A percentile compares a stretch with the other conserved stretches of the same genome.
Conservation (phyloP, 2,888 invertebrate genomes). For the Tiliacea aurago region DNA sequence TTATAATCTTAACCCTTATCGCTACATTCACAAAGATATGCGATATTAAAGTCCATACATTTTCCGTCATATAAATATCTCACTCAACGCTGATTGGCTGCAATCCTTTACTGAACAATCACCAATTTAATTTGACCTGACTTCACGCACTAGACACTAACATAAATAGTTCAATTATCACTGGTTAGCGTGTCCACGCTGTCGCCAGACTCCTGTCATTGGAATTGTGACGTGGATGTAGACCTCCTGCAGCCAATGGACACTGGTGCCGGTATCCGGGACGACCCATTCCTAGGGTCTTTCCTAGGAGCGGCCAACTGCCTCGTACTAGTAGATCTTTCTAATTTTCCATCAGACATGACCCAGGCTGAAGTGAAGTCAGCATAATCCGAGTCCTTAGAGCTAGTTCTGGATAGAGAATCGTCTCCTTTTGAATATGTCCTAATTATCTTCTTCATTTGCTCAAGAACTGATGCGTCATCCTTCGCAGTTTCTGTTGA, state of each 20-base stretch:
- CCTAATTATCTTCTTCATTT: slow-evolving; percentile 92
- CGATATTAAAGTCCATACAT: slow-evolving; percentile 46
- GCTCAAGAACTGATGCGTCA: slow-evolving; percentile 93
- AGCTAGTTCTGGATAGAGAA: slow-evolving; percentile 87
- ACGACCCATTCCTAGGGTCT: slow-evolving; percentile 84
- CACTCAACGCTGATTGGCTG: slow-evolving; percentile 51
- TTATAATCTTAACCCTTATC: slow-evolving; percentile 43
- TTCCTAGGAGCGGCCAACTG: slow-evolving; percentile 87
- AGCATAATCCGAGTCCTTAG: slow-evolving; percentile 91
- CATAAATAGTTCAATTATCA: slow-evolving; percentile 59
- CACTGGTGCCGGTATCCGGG: slow-evolving; percentile 87
- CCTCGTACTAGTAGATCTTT: slow-evolving; percentile 90
- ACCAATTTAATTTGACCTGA: slow-evolving; percentile 51
- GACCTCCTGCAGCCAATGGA: slow-evolving; percentile 86
- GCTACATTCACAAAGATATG: slow-evolving; percentile 56
- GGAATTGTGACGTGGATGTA: slow-evolving; percentile 87
- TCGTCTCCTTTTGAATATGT: slow-evolving; percentile 87
- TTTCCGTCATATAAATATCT: slow-evolving; percentile 44
- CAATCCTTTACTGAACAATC: slow-evolving; percentile 54
- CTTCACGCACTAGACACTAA: slow-evolving; percentile 51
- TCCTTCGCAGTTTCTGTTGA: slow-evolving; percentile 93
- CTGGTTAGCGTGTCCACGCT: slow-evolving; percentile 64
- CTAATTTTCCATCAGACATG: slow-evolving; percentile 92
- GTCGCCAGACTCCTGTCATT: slow-evolving; percentile 79
- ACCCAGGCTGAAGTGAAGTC: slow-evolving; percentile 94